Percentiles rank a stretch among this genome's conserved stretches.
These are phyloP conservation scores for Calyptomena viridis DNA, from an alignment of 2,113 vertebrate genomes.

Conservation along the genomic window DNA sequence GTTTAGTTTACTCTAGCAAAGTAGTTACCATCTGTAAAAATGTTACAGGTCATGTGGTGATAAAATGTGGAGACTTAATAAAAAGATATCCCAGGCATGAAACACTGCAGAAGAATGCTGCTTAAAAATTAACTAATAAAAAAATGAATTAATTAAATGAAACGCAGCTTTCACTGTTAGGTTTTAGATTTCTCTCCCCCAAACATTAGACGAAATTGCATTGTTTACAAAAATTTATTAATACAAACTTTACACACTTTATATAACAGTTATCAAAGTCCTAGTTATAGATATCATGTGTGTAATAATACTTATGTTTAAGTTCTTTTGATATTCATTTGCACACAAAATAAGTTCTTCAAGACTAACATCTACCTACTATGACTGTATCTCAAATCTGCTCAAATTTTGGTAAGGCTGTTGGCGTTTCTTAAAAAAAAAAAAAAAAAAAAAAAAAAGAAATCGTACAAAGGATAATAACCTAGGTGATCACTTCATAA, in stretches of 20 bases:
- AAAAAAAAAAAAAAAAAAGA: conserved; percentile 23
- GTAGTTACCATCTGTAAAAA: conserved; percentile 16
- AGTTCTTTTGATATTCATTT: conserved; percentile 83
- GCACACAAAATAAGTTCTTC: conserved; percentile 89
- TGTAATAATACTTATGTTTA: conserved; percentile 86
- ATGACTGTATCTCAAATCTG: conserved; percentile 82
- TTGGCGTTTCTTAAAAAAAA: conserved; percentile 82
- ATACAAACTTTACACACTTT: conserved; percentile 99
- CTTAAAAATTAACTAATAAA: conserved; percentile 35
- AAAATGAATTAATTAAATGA: background rate
- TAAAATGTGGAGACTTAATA: conserved; percentile 9
- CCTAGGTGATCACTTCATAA: conserved; percentile 79
- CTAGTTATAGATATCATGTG: conserved; percentile 86
- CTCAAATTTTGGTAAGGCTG: conserved; percentile 91
- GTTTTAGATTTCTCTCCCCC: conserved; percentile 72
- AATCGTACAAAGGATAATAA: conserved; percentile 82
- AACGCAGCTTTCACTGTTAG: conserved; percentile 30
- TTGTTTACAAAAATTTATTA: conserved; percentile 99
- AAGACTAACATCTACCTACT: conserved; percentile 81
- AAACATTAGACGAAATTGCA: conserved; percentile 93
- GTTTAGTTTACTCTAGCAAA: conserved; percentile 16
- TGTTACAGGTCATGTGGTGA: background rate
- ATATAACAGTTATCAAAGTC: conserved; percentile 92
- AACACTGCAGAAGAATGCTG: conserved; percentile 1
- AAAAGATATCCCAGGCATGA: conserved; percentile 10